Evolutionary conservation across 2,888 invertebrate genomes (phyloP).

Genomic region (Drosophila colorata): DNA sequence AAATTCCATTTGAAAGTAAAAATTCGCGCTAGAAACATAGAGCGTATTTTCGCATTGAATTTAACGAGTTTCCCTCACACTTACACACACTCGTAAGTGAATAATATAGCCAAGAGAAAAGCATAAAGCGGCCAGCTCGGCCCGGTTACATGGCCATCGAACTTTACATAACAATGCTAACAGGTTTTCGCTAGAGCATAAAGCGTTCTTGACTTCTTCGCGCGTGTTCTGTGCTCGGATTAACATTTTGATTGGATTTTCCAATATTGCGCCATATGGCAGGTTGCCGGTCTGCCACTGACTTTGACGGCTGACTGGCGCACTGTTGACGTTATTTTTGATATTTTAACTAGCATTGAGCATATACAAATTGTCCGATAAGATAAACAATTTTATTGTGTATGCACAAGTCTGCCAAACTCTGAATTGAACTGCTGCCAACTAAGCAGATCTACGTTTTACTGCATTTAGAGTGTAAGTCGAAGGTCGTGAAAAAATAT

Average conservation of each 20-base stretch:
- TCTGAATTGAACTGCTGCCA: not conserved
- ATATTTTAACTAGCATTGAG: slow-evolving; percentile 5
- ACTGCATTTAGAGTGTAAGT: not conserved
- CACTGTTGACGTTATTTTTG: slow-evolving; percentile 47
- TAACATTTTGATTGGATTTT: slow-evolving; percentile 81
- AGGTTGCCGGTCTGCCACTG: slow-evolving; percentile 40
- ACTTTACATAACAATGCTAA: slow-evolving; percentile 54
- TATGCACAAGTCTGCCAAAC: slow-evolving; percentile 16
- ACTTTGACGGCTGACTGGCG: slow-evolving; percentile 53
- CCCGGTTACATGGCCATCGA: slow-evolving; percentile 15
- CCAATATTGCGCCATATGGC: slow-evolving; percentile 78
- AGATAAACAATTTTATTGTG: slow-evolving; percentile 55
- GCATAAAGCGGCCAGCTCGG: slow-evolving; percentile 10
- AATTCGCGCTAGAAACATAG: slow-evolving; percentile 24
- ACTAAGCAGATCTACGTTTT: not conserved
- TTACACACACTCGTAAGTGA: not conserved
- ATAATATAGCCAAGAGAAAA: not conserved
- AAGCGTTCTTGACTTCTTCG: slow-evolving; percentile 35
- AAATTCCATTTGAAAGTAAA: slow-evolving; percentile 49
- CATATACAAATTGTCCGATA: slow-evolving; percentile 48
- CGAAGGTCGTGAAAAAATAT: slow-evolving; percentile 10
- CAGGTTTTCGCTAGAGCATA: slow-evolving; percentile 38
- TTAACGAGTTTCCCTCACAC: slow-evolving; percentile 2
- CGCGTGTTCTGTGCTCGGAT: slow-evolving; percentile 54
- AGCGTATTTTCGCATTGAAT: slow-evolving; percentile 4